A percentile compares a stretch with the other conserved stretches of the same genome.
phyloP scores from a whole-genome alignment of 2,797 vertebrate genomes.

The Okamejei kenojei region DNA sequence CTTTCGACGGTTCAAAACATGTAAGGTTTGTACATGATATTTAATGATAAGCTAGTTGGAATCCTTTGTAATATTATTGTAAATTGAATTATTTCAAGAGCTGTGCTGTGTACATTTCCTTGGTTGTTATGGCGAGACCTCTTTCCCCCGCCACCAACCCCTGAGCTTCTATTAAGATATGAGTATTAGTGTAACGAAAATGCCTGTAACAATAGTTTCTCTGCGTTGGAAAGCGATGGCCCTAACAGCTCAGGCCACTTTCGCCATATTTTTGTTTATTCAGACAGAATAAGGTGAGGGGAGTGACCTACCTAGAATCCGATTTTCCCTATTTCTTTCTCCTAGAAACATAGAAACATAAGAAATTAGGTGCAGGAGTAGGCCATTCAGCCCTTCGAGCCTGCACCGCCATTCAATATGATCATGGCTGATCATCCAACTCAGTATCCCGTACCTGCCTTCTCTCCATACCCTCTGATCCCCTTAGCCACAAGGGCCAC shows the following conservation, averaged over 20 bases:
- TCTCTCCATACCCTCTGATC: too few relatives aligned
- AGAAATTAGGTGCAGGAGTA: too few relatives aligned
- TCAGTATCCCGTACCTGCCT: too few relatives aligned
- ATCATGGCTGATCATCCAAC: too few relatives aligned
- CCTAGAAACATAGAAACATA: too few relatives aligned
- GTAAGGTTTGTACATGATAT: background rate
- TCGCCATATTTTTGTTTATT: slow-evolving; percentile 64
- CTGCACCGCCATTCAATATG: too few relatives aligned
- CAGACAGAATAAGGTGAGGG: slow-evolving; percentile 38
- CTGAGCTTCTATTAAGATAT: slow-evolving; percentile 39
- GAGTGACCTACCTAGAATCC: background rate
- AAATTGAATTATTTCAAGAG: background rate
- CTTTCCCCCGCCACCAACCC: background rate
- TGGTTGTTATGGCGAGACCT: background rate
- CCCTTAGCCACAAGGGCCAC: too few relatives aligned
- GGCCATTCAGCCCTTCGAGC: too few relatives aligned
- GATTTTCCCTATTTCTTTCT: slow-evolving; percentile 42
- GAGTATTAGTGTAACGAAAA: slow-evolving; percentile 50
- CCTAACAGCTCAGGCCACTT: slow-evolving; percentile 51
- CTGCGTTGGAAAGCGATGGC: background rate
- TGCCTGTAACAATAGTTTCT: slow-evolving; percentile 7
- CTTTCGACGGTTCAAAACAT: background rate
- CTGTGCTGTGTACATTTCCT: background rate
- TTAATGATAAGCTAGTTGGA: background rate
- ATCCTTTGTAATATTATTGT: background rate